Conservation (phyloP, 2,797 vertebrate species). For the Cyprinella venusta region DNA sequence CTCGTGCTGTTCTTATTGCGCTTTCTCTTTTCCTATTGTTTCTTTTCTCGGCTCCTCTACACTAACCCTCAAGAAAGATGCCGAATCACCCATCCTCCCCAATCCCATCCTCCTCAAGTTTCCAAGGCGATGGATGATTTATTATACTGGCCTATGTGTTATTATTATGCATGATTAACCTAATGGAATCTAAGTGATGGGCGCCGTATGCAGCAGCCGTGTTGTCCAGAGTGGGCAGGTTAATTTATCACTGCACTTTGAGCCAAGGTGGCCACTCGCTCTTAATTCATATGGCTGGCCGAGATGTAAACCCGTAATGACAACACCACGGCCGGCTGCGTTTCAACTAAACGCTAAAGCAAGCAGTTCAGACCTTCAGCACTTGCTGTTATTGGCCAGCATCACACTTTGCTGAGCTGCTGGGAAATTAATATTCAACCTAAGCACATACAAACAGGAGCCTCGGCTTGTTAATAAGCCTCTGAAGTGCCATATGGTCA, state of each 20-base stretch:
- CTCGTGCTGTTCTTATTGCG: neutral
- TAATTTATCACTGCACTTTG: conserved; percentile 71
- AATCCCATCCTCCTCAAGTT: conserved; percentile 27
- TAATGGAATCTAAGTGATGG: conserved; percentile 75
- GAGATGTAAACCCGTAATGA: conserved; percentile 65
- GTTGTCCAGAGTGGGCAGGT: conserved; percentile 58
- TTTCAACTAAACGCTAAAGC: conserved; percentile 60
- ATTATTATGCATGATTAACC: conserved; percentile 71
- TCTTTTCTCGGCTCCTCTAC: neutral
- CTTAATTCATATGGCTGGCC: conserved; percentile 64
- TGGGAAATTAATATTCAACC: conserved; percentile 51
- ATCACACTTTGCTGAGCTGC: conserved; percentile 35
- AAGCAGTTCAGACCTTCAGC: conserved; percentile 46
- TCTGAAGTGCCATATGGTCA: conserved; percentile 43
- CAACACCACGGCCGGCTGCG: conserved; percentile 51
- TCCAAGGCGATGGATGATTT: conserved; percentile 54
- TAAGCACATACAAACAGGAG: conserved; percentile 12
- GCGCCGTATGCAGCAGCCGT: conserved; percentile 62
- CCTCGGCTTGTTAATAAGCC: conserved; percentile 23
- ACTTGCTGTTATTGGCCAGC: conserved; percentile 28
- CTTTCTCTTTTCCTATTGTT: conserved; percentile 34
- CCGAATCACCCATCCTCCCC: neutral
- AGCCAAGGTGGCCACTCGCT: conserved; percentile 58
- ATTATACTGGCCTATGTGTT: conserved; percentile 51
- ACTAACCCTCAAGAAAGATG: neutral